These are phyloP conservation scores for Hydrozoanthus gracilis DNA, from an alignment of 92 coral and sea anemone genomes.

Conservation along the genomic window DNA sequence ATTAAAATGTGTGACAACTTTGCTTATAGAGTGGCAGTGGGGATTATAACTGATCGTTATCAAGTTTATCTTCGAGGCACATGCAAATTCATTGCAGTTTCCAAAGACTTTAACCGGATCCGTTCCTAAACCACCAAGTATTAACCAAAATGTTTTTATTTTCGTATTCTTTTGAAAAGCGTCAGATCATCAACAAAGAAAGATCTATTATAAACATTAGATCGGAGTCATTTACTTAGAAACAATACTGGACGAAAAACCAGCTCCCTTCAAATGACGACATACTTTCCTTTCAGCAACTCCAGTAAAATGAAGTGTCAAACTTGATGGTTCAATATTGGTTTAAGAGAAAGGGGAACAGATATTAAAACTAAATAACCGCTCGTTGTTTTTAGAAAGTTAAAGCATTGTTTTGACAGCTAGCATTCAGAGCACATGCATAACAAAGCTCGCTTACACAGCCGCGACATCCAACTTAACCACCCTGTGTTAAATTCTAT, in stretches of 20 bases:
- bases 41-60: conserved; percentile 58
- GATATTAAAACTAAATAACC: conserved; percentile 92
- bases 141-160: conserved; percentile 4
- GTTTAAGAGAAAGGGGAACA: conserved; percentile 77
- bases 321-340: conserved; percentile 82
- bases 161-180: conserved; percentile 20
- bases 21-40: conserved; percentile 63
- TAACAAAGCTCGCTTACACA: conserved; percentile 45
- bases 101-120: neutral
- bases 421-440: conserved; percentile 39
- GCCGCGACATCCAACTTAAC: conserved; percentile 12
- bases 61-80: conserved; percentile 32
- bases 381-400: conserved; percentile 59
- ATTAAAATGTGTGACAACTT: conserved; percentile 69
- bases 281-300: conserved; percentile 70
- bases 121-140: conserved; percentile 5
- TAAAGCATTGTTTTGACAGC: conserved; percentile 79
- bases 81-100: conserved; percentile 19
- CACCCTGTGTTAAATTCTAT: neutral
- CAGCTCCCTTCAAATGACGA: conserved; percentile 33
- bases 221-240: conserved; percentile 40
- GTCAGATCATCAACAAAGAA: conserved; percentile 30
- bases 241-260: conserved; percentile 9
- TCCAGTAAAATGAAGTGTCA: conserved; percentile 78
- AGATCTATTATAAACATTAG: conserved; percentile 8